Evolutionary conservation across 2,797 vertebrate genomes (phyloP), one percentile per base, ranked within the genome.

Genomic region (Hemibagrus guttatus): DNA sequence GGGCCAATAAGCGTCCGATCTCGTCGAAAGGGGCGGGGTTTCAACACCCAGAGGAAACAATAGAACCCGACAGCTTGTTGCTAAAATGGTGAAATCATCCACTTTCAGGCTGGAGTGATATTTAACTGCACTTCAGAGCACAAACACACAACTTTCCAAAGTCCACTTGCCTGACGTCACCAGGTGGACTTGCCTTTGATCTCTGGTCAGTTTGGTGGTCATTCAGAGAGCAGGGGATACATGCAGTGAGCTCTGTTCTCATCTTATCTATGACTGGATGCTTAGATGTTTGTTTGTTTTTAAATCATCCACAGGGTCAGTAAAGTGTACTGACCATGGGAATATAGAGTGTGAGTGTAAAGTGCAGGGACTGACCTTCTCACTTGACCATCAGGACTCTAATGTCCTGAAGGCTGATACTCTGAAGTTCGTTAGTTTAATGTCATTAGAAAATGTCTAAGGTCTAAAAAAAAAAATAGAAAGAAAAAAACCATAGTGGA

Each of bases 21-120:
- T 82, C 4, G 9, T 82, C n/a, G 13, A 2, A 19, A 35, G 61
- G 80, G 80, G 61, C 61, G 61, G 80, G 46, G 39, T 11, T 66
- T 46, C 26, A 52, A 82, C 80, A 66, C 66, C 79, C 16, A 52
- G 52, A 52, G 46, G 80, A 82, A 82, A 82, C 80, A 82, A 82
- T 49, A 66, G 59, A 66, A 39, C 26, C 13, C 31, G 61, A 82
- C 42, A 31, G 61, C 52, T 52, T 31, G 59, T 31, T 49, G 9
- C 16, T 66, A 6, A 66, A 52, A 66, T 28, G 61, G 46, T 66
- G 80, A 66, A 66, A 68, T 52, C 42, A 52, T 28, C 4, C 61
- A 3, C 58, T 81, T 39, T 4, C 6, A 64, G 35, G 39, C 35
- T 64, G 39, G 7, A 49, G 64, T 23, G 21, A 28, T 11, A 8